A percentile compares a stretch with the other conserved stretches of the same genome.
Conservation (phyloP, 2,113 vertebrate genomes). For the Bufo gargarizans region DNA sequence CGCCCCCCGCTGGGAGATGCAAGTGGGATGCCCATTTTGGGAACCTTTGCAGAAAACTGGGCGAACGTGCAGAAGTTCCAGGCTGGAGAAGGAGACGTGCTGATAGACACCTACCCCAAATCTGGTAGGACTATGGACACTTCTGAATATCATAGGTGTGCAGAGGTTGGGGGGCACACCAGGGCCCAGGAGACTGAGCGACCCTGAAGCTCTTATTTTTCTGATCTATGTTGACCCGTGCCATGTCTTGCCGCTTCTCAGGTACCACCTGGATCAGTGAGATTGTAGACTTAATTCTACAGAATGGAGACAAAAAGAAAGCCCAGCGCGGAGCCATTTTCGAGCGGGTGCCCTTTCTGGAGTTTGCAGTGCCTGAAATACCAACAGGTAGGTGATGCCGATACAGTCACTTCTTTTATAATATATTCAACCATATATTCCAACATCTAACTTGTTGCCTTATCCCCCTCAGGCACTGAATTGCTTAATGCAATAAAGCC, state of each 20-base stretch:
- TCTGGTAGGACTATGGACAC: constrained; percentile 60
- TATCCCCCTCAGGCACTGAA: constrained; percentile 64
- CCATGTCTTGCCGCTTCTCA: constrained; percentile 28
- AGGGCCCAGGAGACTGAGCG: too few relatives aligned
- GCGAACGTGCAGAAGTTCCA: constrained; percentile 57
- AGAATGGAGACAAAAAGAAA: constrained; percentile 62
- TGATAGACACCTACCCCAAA: constrained; percentile 66
- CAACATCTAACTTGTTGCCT: constrained; percentile 68
- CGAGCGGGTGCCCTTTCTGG: constrained; percentile 71
- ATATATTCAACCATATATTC: background rate
- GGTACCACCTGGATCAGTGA: constrained; percentile 77
- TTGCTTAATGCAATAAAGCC: constrained; percentile 64
- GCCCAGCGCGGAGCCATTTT: constrained; percentile 65
- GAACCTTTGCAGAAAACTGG: constrained; percentile 60
- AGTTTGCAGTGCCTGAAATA: constrained; percentile 46
- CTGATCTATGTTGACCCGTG: background rate
- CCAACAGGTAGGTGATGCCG: constrained; percentile 59
- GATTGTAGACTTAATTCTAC: constrained; percentile 71
- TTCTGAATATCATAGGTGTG: too few relatives aligned
- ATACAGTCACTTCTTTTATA: background rate
- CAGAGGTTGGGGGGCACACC: too few relatives aligned
- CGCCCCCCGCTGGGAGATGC: background rate
- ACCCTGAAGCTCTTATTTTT: background rate
- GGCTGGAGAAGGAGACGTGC: constrained; percentile 58
- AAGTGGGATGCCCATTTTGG: constrained; percentile 62